Conservation (phyloP, 1,140 invertebrate genomes). For the Zeugodacus cucurbitae region DNA sequence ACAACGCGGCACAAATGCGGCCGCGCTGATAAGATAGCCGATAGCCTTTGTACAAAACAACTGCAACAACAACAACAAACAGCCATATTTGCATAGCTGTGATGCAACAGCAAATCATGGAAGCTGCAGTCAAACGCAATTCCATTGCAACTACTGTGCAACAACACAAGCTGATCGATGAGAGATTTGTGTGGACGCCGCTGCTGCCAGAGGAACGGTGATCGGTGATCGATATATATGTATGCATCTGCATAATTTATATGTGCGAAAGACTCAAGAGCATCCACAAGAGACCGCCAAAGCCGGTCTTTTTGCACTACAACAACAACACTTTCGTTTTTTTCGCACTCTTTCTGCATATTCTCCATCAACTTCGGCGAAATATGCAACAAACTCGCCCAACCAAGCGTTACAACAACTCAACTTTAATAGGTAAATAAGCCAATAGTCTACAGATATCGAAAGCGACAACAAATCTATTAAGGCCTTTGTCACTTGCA, state of each 20-base stretch:
- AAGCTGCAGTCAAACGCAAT: slow-evolving; percentile 63
- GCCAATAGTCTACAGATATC: background rate
- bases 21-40: slow-evolving; percentile 12
- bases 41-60: slow-evolving; percentile 29
- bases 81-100: background rate
- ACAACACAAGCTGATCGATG: background rate
- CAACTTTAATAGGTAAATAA: background rate
- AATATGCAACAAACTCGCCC: too few species aligned
- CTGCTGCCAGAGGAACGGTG: background rate
- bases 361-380: too few species aligned
- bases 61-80: slow-evolving; percentile 1
- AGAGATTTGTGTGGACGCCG: background rate
- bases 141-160: slow-evolving; percentile 63
- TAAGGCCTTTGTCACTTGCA: background rate
- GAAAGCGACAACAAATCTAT: slow-evolving; percentile 20
- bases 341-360: too few species aligned
- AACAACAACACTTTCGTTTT: background rate
- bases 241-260: too few species aligned
- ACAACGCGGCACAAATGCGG: slow-evolving; percentile 8
- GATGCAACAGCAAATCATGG: slow-evolving; percentile 54
- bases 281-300: background rate
- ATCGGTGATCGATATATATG: background rate
- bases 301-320: background rate
- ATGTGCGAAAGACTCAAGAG: background rate
- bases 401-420: too few species aligned